Evolutionary conservation across 1,140 invertebrate species (phyloP).

Genomic region (Sycobia sp.): DNA sequence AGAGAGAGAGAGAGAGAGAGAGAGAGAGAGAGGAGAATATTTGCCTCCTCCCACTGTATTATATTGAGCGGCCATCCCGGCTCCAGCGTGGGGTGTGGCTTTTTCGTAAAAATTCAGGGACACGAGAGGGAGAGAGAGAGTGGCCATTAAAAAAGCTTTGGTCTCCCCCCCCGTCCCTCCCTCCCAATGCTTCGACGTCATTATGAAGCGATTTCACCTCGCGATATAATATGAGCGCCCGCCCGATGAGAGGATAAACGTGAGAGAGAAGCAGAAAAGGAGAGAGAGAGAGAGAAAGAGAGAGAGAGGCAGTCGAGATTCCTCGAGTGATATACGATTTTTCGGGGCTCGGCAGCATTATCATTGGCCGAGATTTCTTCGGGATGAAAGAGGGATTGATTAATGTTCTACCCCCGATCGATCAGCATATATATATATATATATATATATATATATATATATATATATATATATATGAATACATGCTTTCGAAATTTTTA

Average conservation of each 20-base stretch:
- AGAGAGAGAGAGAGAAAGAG: too few species aligned
- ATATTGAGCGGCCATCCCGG: conserved; percentile 16
- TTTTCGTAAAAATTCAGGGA: conserved; percentile 25
- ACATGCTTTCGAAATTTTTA: too few species aligned
- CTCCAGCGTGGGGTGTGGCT: conserved; percentile 27
- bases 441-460: too few species aligned
- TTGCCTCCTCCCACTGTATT: not conserved
- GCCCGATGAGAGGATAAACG: not conserved
- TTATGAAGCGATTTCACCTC: not conserved
- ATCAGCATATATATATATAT: too few species aligned
- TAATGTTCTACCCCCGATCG: conserved; percentile 7
- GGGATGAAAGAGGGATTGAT: conserved; percentile 3
- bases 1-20: not conserved
- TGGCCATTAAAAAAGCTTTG: conserved; percentile 4
- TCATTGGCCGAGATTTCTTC: not conserved
- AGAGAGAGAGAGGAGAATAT: conserved; percentile 3
- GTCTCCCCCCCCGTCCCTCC: not conserved
- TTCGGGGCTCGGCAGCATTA: too few species aligned
- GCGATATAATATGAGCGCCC: too few species aligned
- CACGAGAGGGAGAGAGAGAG: not conserved
- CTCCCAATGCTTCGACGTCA: too few species aligned
- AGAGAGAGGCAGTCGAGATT: too few species aligned
- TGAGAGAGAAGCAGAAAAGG: too few species aligned
- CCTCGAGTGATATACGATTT: too few species aligned
- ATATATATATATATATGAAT: too few species aligned